phyloP scores from a whole-genome alignment of 2,797 vertebrate genomes.

The Antrozous pallidus region DNA sequence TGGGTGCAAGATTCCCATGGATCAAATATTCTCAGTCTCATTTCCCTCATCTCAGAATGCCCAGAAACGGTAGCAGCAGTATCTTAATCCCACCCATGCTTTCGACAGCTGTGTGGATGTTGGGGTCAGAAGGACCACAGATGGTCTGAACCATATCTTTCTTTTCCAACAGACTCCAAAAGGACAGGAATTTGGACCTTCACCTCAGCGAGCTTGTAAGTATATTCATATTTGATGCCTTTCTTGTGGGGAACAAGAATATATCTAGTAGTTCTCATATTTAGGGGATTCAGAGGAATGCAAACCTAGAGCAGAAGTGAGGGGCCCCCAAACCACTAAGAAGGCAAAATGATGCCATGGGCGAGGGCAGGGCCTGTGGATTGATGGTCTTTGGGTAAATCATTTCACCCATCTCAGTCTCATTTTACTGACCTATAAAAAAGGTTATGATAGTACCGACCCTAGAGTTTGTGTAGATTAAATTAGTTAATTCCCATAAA shows the following conservation, averaged over 20 bases:
- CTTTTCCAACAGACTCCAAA: constrained; percentile 51
- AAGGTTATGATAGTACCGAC: not conserved
- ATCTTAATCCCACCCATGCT: not conserved
- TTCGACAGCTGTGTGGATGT: not conserved
- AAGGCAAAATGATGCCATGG: not conserved
- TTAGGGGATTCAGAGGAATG: not conserved
- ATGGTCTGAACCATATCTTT: constrained; percentile 37
- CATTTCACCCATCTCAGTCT: not conserved
- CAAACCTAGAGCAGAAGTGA: not conserved
- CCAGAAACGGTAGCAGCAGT: not conserved
- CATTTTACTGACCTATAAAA: not conserved
- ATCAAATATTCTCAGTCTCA: not conserved
- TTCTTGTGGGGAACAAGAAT: not conserved
- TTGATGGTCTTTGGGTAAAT: not conserved
- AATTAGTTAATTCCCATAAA: not conserved
- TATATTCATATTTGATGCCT: constrained; percentile 3
- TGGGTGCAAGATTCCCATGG: not conserved
- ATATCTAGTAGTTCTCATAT: not conserved
- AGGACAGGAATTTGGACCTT: not conserved
- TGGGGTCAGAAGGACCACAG: not conserved
- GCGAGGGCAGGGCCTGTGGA: not conserved
- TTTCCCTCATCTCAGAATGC: not conserved
- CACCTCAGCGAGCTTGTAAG: constrained; percentile 65
- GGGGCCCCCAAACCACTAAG: not conserved
- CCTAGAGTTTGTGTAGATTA: not conserved